phyloP scores from a whole-genome alignment of 2,888 invertebrate species.

The Caenorhabditis angaria region DNA sequence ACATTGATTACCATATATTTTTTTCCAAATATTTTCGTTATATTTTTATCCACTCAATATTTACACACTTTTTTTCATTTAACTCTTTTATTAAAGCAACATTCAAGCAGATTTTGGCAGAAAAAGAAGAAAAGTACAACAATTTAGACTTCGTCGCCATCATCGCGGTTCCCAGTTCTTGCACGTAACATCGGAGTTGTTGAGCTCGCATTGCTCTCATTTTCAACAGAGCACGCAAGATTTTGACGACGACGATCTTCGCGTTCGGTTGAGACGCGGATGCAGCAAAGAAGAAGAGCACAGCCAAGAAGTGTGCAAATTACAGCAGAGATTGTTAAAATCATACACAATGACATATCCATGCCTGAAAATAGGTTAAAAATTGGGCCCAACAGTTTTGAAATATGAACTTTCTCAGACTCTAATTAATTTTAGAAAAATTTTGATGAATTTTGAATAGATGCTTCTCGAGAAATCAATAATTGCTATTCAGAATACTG shows the following conservation, averaged over 20 bases:
- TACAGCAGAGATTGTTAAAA: conserved; percentile 12
- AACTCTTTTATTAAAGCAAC: background rate
- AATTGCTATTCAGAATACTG: too few species aligned
- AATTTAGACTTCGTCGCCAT: background rate
- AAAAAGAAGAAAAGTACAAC: background rate
- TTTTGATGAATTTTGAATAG: too few species aligned
- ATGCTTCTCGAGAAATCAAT: too few species aligned
- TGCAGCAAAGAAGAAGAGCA: conserved; percentile 18
- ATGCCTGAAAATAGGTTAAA: conserved; percentile 17
- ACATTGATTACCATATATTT: conserved; percentile 12
- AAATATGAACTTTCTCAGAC: background rate
- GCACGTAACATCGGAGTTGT: background rate
- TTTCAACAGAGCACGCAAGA: background rate
- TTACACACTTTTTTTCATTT: background rate
- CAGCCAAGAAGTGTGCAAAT: conserved; percentile 15
- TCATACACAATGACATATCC: conserved; percentile 26
- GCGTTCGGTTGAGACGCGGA: conserved; percentile 19
- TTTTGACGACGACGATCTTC: conserved; percentile 14
- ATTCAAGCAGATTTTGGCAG: too few species aligned
- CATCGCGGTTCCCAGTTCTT: background rate
- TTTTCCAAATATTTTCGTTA: conserved; percentile 11
- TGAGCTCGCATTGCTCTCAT: conserved; percentile 2
- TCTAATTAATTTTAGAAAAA: too few species aligned
- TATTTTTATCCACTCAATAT: conserved; percentile 13
- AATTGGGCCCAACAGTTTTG: background rate